Evolutionary conservation across 2,888 invertebrate genomes (phyloP).

Genomic region (Leptura quadrifasciata): DNA sequence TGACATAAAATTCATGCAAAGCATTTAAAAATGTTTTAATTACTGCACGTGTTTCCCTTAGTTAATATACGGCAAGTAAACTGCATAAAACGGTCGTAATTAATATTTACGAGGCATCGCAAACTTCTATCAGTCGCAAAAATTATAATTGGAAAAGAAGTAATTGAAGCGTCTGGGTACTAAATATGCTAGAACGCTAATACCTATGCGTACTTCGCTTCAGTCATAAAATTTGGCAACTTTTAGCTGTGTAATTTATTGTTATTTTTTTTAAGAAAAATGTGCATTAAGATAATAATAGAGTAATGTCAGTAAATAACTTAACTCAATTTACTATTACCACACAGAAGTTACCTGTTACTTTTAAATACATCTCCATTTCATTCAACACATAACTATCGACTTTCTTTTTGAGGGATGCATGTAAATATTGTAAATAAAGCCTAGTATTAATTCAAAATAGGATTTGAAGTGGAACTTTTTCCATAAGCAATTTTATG

Average conservation of each 20-base stretch:
- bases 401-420: no score
- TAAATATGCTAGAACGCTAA: not conserved
- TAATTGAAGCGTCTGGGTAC: not conserved
- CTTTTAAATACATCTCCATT: no score
- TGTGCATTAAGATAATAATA: no score
- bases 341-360: no score
- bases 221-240: not conserved
- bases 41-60: conserved; percentile 22
- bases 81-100: conserved; percentile 33
- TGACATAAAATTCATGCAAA: conserved; percentile 28
- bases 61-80: conserved; percentile 27
- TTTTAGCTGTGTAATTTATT: not conserved
- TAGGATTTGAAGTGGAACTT: no score
- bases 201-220: not conserved
- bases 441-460: no score
- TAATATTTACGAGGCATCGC: conserved; percentile 34
- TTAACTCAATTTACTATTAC: no score
- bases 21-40: conserved; percentile 35
- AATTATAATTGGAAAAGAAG: conserved; percentile 34
- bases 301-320: no score
- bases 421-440: no score
- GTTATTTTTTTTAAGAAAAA: no score
- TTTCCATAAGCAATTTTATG: no score
- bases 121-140: conserved; percentile 28
- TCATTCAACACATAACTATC: no score